phyloP scores from a whole-genome alignment of 2,888 invertebrate species.

The Drosophila infuscata region DNA sequence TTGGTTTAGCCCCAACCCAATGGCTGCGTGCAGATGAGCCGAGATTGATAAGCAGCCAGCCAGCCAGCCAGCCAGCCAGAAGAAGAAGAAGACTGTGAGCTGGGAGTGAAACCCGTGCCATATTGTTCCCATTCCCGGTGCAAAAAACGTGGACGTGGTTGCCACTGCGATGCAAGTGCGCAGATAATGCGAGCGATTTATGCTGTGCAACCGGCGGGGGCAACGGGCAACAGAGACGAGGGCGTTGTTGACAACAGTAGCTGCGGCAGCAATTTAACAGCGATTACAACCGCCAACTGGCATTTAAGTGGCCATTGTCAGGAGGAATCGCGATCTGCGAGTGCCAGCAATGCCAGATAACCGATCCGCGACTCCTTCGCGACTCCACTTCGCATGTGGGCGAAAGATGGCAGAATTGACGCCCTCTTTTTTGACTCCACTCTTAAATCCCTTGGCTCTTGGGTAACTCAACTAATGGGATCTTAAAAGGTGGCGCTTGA shows the following conservation, averaged over 20 bases:
- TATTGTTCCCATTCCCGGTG: constrained; percentile 30
- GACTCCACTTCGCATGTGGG: constrained; percentile 61
- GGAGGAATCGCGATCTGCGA: constrained; percentile 59
- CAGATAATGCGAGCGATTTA: constrained; percentile 76
- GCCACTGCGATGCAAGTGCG: constrained; percentile 67
- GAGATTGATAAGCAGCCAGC: constrained; percentile 74
- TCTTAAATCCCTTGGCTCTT: too few species aligned
- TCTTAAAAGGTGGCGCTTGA: constrained; percentile 38
- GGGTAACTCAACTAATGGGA: neutral
- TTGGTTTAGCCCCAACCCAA: constrained; percentile 32
- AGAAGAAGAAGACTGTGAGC: neutral
- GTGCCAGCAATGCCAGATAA: constrained; percentile 48
- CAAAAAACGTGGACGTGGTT: neutral
- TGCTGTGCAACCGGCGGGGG: constrained; percentile 61
- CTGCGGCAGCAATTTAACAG: constrained; percentile 75
- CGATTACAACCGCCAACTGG: constrained; percentile 79
- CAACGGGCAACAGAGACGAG: neutral
- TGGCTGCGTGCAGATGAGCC: constrained; percentile 77
- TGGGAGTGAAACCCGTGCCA: constrained; percentile 13
- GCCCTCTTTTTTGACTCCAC: constrained; percentile 17
- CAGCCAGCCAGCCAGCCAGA: constrained; percentile 36
- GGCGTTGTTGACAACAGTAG: constrained; percentile 55
- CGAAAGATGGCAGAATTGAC: constrained; percentile 43
- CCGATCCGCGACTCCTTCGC: constrained; percentile 36
- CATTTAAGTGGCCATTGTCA: constrained; percentile 81